phyloP scores from a whole-genome alignment of 2,888 invertebrate species.

The Criorhina ranunculi region DNA sequence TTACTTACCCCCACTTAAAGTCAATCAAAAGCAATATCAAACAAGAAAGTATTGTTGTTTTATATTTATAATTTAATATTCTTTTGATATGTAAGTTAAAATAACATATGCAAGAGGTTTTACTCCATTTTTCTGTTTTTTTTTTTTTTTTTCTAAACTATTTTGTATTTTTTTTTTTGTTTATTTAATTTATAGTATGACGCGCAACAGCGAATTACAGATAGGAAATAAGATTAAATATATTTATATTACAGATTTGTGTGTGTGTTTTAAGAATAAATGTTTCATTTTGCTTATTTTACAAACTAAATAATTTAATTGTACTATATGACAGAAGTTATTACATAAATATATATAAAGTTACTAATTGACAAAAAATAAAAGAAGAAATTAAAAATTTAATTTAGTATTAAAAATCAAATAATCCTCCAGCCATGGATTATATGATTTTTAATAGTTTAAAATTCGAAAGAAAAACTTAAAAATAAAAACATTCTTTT shows the following conservation, averaged over 20 bases:
- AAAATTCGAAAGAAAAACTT: not conserved
- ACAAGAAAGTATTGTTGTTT: slow-evolving; percentile 7
- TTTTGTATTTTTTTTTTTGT: slow-evolving; percentile 25
- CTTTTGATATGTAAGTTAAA: slow-evolving; percentile 52
- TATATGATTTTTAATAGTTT: slow-evolving; percentile 53
- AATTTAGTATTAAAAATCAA: slow-evolving; percentile 54
- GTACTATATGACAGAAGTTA: slow-evolving; percentile 53
- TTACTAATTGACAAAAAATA: slow-evolving; percentile 2
- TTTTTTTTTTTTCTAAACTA: slow-evolving; percentile 43
- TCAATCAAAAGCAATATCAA: not conserved
- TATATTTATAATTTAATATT: slow-evolving; percentile 53
- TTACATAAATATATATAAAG: slow-evolving; percentile 23
- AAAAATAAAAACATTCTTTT: not conserved
- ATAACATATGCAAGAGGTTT: slow-evolving; percentile 40
- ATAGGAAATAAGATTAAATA: slow-evolving; percentile 57
- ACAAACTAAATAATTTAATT: slow-evolving; percentile 64
- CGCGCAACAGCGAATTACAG: slow-evolving; percentile 54
- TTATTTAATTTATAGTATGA: slow-evolving; percentile 46
- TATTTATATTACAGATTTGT: slow-evolving; percentile 57
- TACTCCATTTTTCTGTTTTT: slow-evolving; percentile 4
- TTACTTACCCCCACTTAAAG: not conserved
- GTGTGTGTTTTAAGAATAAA: slow-evolving; percentile 2
- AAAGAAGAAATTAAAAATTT: not conserved
- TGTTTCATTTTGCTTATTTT: slow-evolving; percentile 36
- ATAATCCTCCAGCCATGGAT: slow-evolving; percentile 73